Evolutionary conservation across 1,140 invertebrate species (phyloP).

Genomic region (Gryon sp.): DNA sequence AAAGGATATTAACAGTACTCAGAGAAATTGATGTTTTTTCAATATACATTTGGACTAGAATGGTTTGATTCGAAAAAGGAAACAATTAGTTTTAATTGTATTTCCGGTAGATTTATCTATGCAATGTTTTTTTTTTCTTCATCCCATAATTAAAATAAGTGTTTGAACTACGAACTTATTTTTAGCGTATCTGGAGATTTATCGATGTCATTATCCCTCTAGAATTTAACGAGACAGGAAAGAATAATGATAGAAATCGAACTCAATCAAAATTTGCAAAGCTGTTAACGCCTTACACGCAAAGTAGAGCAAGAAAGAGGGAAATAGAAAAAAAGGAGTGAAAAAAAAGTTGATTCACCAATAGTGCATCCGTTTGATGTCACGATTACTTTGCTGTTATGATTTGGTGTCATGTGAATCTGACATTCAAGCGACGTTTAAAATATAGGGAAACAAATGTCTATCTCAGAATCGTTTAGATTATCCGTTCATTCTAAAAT

Average conservation of each 20-base stretch:
- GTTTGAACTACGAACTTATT: no score
- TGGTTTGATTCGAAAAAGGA: no score
- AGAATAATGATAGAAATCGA: slow-evolving; percentile 43
- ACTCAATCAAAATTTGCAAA: slow-evolving; percentile 34
- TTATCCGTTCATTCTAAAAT: slow-evolving; percentile 25
- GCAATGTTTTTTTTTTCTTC: no score
- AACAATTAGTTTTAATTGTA: no score
- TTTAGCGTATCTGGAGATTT: slow-evolving; percentile 17
- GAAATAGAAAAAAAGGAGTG: neutral
- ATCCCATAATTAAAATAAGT: no score
- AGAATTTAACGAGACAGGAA: slow-evolving; percentile 31
- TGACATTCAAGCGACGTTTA: slow-evolving; percentile 52
- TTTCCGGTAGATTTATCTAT: neutral
- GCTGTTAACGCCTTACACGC: slow-evolving; percentile 33
- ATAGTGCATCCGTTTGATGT: slow-evolving; percentile 40
- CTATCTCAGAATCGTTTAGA: slow-evolving; percentile 20
- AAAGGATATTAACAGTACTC: no score
- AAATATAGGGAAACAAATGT: slow-evolving; percentile 47
- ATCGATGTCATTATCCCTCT: slow-evolving; percentile 36
- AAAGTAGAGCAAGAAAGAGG: neutral
- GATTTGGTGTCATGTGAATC: slow-evolving; percentile 44
- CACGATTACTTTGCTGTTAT: slow-evolving; percentile 42
- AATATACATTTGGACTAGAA: no score
- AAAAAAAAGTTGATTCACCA: slow-evolving; percentile 40
- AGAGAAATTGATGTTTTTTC: no score